A percentile compares a stretch with the other conserved stretches of the same genome.
Evolutionary conservation across 53 echinoderm and acorn worm genomes (phyloP).

Genomic region (Glandiceps talaboti): DNA sequence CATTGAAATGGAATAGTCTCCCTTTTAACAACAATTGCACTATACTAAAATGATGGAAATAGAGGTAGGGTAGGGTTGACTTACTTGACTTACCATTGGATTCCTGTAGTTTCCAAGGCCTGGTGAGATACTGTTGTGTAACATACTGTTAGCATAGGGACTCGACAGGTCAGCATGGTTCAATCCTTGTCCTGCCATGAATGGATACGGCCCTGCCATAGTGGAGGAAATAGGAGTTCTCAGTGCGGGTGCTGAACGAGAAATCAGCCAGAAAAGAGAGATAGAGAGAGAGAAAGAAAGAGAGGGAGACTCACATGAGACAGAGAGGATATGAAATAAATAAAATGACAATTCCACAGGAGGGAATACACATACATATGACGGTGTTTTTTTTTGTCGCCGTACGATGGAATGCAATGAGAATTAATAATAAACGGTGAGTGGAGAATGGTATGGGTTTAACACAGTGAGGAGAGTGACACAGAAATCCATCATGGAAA

Average conservation of each 20-base stretch:
- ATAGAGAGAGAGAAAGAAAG: neutral
- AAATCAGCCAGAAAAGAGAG: neutral
- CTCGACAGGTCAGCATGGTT: constrained; percentile 69
- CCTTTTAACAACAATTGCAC: too few relatives aligned
- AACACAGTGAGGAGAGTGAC: too few relatives aligned
- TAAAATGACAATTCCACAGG: neutral
- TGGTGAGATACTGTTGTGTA: constrained; percentile 84
- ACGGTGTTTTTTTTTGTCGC: too few relatives aligned
- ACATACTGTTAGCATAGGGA: constrained; percentile 68
- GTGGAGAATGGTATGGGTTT: too few relatives aligned
- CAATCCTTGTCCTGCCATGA: constrained; percentile 51
- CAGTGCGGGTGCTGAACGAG: neutral
- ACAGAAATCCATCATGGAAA: too few relatives aligned
- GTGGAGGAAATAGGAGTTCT: constrained; percentile 7
- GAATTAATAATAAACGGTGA: too few relatives aligned
- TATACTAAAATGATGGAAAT: too few relatives aligned
- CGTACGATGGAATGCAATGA: too few relatives aligned
- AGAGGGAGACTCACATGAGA: neutral
- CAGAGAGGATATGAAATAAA: neutral
- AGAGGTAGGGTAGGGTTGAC: too few relatives aligned
- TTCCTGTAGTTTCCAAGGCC: constrained; percentile 52
- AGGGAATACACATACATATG: too few relatives aligned
- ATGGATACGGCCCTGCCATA: constrained; percentile 43
- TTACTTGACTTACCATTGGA: constrained; percentile 78
- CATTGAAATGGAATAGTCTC: too few relatives aligned